A percentile compares a stretch with the other conserved stretches of the same genome.
Evolutionary conservation across 2,113 vertebrate species (phyloP).

Genomic region (Oceanites oceanicus): DNA sequence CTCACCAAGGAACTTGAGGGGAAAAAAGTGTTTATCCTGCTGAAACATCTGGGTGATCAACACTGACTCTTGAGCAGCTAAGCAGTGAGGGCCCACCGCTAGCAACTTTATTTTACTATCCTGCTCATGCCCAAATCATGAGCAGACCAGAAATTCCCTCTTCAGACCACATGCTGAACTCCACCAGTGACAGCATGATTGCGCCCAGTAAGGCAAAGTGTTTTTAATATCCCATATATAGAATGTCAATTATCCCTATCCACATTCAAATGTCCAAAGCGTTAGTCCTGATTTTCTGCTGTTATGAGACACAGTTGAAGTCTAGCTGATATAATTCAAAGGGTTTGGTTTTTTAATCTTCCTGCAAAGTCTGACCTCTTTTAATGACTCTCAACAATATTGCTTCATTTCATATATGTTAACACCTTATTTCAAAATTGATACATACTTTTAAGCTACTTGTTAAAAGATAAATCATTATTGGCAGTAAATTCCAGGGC

Average conservation of each 20-base stretch:
- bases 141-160: neutral
- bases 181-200: neutral
- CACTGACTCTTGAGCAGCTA: neutral
- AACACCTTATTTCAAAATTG: neutral
- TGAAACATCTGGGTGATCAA: neutral
- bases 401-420: neutral
- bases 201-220: rapidly evolving
- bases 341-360: neutral
- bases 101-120: neutral
- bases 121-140: neutral
- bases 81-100: neutral
- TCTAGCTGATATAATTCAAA: neutral
- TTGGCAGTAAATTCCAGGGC: neutral
- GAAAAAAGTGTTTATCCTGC: neutral
- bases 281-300: neutral
- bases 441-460: neutral
- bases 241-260: neutral
- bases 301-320: neutral
- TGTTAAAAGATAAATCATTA: neutral
- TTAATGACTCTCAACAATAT: neutral
- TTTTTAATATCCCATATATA: neutral
- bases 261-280: neutral
- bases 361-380: neutral
- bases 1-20: neutral
- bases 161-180: neutral